Evolutionary conservation across 2,888 invertebrate species (phyloP).

Genomic region (Nysson spinosus): DNA sequence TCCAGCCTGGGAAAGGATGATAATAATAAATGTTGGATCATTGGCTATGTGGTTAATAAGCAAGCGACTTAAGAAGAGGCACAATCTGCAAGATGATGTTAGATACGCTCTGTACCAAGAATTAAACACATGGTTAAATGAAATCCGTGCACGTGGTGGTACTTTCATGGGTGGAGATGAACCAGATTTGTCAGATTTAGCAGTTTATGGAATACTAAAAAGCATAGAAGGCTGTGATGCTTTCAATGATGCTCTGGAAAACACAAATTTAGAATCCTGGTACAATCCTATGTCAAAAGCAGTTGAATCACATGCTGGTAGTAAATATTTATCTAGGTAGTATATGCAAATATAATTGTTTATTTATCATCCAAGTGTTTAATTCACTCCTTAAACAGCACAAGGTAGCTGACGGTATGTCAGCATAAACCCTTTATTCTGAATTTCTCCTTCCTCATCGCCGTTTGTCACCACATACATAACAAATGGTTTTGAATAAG

Average conservation of each 20-base stretch:
- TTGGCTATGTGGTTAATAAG: conserved; percentile 95
- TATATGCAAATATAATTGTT: conserved; percentile 19
- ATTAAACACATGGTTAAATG: conserved; percentile 87
- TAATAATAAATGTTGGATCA: conserved; percentile 96
- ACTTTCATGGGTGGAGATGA: conserved; percentile 91
- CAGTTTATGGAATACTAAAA: conserved; percentile 92
- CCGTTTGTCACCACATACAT: conserved; percentile 86
- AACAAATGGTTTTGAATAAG: conserved; percentile 84
- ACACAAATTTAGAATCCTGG: conserved; percentile 89
- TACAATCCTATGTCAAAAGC: conserved; percentile 85
- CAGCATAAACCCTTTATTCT: conserved; percentile 87
- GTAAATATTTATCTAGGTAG: conserved; percentile 51
- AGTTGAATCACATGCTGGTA: conserved; percentile 81
- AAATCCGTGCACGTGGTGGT: conserved; percentile 83
- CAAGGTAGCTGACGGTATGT: conserved; percentile 85
- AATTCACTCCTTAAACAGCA: conserved; percentile 48
- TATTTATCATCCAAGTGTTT: background rate
- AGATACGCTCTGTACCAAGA: conserved; percentile 93
- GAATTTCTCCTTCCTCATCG: conserved; percentile 81
- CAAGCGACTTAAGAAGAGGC: conserved; percentile 90
- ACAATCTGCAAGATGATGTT: conserved; percentile 92
- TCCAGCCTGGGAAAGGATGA: conserved; percentile 88
- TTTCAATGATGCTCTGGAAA: conserved; percentile 87
- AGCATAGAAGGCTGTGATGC: conserved; percentile 96
- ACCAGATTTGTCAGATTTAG: conserved; percentile 95